Evolutionary conservation across 2,113 vertebrate genomes (phyloP).

Genomic region (Ciconia stormi): DNA sequence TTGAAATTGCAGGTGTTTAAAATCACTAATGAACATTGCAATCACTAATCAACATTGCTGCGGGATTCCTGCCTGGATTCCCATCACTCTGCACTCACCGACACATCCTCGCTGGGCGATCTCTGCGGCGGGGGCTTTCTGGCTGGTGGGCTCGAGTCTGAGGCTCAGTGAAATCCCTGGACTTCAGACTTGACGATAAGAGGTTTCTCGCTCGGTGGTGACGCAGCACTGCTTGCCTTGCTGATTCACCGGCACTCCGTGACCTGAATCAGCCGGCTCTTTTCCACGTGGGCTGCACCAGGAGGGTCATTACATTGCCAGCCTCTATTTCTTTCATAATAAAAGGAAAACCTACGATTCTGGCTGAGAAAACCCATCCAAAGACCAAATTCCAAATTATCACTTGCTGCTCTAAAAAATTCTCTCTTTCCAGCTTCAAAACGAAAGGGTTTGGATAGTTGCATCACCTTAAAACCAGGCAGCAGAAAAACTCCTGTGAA

Average conservation of each 20-base stretch:
- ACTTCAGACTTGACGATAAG: background rate
- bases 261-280: background rate
- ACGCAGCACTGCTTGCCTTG: background rate
- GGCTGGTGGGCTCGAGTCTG: conserved; percentile 32
- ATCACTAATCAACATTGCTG: conserved; percentile 27
- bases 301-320: background rate
- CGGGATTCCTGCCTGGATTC: background rate
- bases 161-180: conserved; percentile 9
- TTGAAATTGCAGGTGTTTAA: background rate
- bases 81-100: background rate
- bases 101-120: background rate
- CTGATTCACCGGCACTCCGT: background rate
- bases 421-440: background rate
- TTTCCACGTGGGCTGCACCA: conserved; percentile 55
- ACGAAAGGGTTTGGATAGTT: background rate
- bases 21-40: conserved; percentile 40
- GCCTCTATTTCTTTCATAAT: background rate
- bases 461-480: background rate
- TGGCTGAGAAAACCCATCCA: background rate
- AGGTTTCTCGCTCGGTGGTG: background rate
- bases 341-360: background rate
- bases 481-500: background rate
- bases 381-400: background rate
- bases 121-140: conserved; percentile 11
- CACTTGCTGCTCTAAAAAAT: background rate